Conservation (phyloP, 2,888 invertebrate species). For the Bugulina stolonifera region DNA sequence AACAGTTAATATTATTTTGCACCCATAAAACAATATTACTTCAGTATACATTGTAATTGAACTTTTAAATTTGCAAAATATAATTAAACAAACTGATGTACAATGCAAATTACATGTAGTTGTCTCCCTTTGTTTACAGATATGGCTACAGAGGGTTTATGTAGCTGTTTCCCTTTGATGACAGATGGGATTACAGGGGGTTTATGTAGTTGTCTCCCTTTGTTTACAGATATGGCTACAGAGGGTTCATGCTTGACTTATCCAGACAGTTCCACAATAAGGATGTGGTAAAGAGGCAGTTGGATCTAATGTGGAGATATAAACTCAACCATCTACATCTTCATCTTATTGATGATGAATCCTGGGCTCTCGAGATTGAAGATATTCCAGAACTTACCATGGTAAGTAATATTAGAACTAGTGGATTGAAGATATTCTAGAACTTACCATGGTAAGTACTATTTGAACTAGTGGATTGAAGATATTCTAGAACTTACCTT, state of each 20-base stretch:
- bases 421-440: constrained; percentile 44
- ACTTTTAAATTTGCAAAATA: too few relatives aligned
- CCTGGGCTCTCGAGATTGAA: constrained; percentile 48
- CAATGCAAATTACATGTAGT: too few relatives aligned
- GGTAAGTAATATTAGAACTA: too few relatives aligned
- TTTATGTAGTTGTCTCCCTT: too few relatives aligned
- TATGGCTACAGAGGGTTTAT: constrained; percentile 44
- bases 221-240: constrained; percentile 37
- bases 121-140: too few relatives aligned
- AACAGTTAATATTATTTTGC: too few relatives aligned
- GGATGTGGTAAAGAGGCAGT: constrained; percentile 35
- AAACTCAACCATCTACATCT: constrained; percentile 48
- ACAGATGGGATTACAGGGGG: too few relatives aligned
- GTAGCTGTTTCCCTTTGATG: too few relatives aligned
- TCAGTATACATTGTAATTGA: too few relatives aligned
- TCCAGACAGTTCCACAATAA: constrained; percentile 43
- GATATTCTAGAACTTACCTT: constrained; percentile 44
- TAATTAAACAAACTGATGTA: too few relatives aligned
- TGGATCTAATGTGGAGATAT: constrained; percentile 45
- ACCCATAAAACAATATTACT: too few relatives aligned
- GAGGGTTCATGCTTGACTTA: constrained; percentile 48
- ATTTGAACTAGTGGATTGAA: too few relatives aligned
- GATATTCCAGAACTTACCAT: constrained; percentile 44
- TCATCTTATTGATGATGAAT: constrained; percentile 49
- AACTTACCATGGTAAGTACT: constrained; percentile 45